These are phyloP conservation scores for Clanis bilineata DNA, from an alignment of 2,888 invertebrate species.

Conservation along the genomic window DNA sequence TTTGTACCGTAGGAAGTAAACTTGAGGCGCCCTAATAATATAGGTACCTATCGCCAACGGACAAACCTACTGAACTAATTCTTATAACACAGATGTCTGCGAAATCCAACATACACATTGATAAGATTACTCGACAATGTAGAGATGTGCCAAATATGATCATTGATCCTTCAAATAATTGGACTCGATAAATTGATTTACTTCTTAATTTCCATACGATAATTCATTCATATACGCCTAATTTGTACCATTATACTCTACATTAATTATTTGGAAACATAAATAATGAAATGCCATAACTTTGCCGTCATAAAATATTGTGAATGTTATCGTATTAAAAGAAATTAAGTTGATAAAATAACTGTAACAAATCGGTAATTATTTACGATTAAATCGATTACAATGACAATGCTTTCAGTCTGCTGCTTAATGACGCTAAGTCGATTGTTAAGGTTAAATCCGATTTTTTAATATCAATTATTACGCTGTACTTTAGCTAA, in stretches of 20 bases:
- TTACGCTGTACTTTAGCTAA: no score
- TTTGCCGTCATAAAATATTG: no score
- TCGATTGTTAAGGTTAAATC: neutral
- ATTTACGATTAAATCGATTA: neutral
- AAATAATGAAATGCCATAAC: no score
- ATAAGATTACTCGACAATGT: neutral
- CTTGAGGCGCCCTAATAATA: constrained; percentile 22
- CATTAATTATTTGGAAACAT: no score
- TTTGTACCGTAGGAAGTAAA: constrained; percentile 19
- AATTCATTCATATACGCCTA: no score
- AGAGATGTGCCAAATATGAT: neutral
- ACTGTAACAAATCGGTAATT: neutral
- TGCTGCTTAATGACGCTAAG: neutral
- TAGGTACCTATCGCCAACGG: neutral
- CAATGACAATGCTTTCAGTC: neutral
- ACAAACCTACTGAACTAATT: neutral
- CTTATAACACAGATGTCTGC: neutral
- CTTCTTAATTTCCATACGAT: no score
- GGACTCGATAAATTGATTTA: neutral
- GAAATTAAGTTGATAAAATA: neutral
- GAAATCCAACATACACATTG: neutral
- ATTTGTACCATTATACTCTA: no score
- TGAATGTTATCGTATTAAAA: no score
- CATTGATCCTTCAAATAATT: neutral
- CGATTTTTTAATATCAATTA: no score